Percentiles rank a stretch among this genome's conserved stretches.
Conservation (phyloP, 1,140 invertebrate species). For the Gonioctena quinquepunctata region DNA sequence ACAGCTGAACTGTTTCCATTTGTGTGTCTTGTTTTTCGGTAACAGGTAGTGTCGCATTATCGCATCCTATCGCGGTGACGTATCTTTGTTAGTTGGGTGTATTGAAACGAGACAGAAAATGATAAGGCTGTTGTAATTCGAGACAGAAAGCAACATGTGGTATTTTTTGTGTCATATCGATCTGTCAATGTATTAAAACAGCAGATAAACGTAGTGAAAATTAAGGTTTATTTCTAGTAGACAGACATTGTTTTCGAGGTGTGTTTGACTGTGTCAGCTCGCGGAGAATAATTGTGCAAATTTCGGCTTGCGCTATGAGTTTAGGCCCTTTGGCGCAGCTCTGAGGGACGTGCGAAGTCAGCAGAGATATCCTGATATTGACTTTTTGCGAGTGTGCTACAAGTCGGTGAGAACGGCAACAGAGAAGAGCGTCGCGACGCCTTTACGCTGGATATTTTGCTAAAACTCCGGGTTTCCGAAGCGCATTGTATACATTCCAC, state of each 20-base stretch:
- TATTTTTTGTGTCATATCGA: constrained; percentile 40
- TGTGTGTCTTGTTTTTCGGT: background rate
- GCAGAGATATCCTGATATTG: constrained; percentile 34
- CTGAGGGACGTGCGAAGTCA: constrained; percentile 31
- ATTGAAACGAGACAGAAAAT: background rate
- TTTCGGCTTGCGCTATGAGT: constrained; percentile 39
- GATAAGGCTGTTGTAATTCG: constrained; percentile 11
- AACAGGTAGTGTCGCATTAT: constrained; percentile 20
- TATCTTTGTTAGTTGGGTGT: constrained; percentile 7
- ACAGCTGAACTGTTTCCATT: constrained; percentile 11
- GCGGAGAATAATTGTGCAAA: constrained; percentile 12
- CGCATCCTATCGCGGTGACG: background rate
- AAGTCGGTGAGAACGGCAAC: constrained; percentile 40
- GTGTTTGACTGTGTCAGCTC: constrained; percentile 2
- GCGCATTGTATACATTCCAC: constrained; percentile 39
- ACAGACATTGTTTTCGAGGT: constrained; percentile 1
- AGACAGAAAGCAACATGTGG: constrained; percentile 45
- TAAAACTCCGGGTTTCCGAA: constrained; percentile 39
- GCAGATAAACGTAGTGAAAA: constrained; percentile 16
- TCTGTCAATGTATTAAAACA: constrained; percentile 37
- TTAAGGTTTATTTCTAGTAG: constrained; percentile 24
- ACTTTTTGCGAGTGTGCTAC: constrained; percentile 31
- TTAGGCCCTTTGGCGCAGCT: constrained; percentile 44
- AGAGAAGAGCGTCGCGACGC: constrained; percentile 21
- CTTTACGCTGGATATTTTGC: constrained; percentile 26